Base-by-base conservation (phyloP, 2,113 vertebrate species). In the Arizona elegans region DNA sequence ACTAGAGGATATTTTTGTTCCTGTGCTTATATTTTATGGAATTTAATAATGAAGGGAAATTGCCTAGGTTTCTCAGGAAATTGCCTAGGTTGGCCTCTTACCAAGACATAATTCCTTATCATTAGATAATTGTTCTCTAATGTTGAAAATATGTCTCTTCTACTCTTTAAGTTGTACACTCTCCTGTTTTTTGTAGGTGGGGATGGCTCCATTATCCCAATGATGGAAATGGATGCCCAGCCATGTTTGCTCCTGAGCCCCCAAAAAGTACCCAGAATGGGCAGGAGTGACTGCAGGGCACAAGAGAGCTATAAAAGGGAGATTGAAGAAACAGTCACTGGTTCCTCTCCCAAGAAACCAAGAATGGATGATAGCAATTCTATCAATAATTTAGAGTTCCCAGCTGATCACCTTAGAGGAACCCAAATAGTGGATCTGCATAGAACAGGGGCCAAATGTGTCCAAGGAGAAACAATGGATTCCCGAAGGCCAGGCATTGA, bases 381-480 rank as follows among this genome's bases (percentile, higher is more conserved):
- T 91, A 59, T 87, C 87, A 15, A 75, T 0, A 0, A 50, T 50
- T 21, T 26, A 5, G 43, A 52, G 43, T 17, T 23, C 43, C 8
- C 38, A 29, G 33, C 52, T 0, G 8, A 29, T 56, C 93, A 6
- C 33, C n/a, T 56, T 29, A 8, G 1, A 24, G 90, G 59, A 91
- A 29, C 33, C 33, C 94, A 89, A 86, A 89, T 96, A 9, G 93
- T 95, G 5, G 99, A 99, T 87, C 3, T 99, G 88, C 96, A 99
- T 23, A 98, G 99, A 93, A 99, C 99, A 0, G 99, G 99, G 91
- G 99, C 99, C 11, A 99, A 99, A 95, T 99, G 98, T 15, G 98
- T 99, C 26, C 97, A 98, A 0, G 98, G 98, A 3, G 98, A 97
- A 47, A 94, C 94, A 0, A 94, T 86, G 0, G 99, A 99, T 96